A percentile compares a stretch with the other conserved stretches of the same genome.
phyloP scores from a whole-genome alignment of 2,797 vertebrate species.

The Danio albolineatus region DNA sequence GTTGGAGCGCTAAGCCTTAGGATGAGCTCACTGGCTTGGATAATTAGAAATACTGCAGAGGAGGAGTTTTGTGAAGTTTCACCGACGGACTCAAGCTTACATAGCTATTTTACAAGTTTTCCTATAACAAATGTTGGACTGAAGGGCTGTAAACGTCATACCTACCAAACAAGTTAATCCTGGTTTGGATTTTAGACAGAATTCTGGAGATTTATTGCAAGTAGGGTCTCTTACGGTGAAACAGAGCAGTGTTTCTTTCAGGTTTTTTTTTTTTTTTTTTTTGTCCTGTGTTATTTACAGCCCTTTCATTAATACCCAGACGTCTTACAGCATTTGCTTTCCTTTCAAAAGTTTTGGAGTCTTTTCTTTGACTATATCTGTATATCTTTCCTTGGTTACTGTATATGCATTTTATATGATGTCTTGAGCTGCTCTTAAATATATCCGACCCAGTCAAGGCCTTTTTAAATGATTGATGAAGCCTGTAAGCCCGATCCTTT shows the following conservation, averaged over 20 bases:
- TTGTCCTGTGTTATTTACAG: background rate
- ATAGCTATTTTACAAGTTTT: background rate
- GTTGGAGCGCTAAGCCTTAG: background rate
- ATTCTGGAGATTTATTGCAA: conserved; percentile 2
- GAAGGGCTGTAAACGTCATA: background rate
- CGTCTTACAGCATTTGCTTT: background rate
- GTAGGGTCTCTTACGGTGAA: background rate
- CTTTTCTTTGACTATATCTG: too few species aligned
- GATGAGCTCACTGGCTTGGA: conserved; percentile 25
- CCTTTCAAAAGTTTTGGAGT: too few species aligned
- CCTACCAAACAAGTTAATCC: conserved; percentile 14
- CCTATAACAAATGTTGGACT: background rate
- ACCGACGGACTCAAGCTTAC: background rate
- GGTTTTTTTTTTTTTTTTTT: background rate
- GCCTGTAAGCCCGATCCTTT: too few species aligned
- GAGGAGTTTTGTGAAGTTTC: conserved; percentile 11
- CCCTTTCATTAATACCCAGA: background rate
- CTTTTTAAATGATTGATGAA: too few species aligned
- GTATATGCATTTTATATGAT: too few species aligned
- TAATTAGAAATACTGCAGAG: conserved; percentile 19
- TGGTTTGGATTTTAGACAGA: conserved; percentile 17
- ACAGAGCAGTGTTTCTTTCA: background rate
- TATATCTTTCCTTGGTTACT: too few species aligned
- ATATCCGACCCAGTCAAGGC: too few species aligned
- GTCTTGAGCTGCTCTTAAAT: too few species aligned